Conservation (phyloP, 2,113 vertebrate species). For the Fregetta grallaria region DNA sequence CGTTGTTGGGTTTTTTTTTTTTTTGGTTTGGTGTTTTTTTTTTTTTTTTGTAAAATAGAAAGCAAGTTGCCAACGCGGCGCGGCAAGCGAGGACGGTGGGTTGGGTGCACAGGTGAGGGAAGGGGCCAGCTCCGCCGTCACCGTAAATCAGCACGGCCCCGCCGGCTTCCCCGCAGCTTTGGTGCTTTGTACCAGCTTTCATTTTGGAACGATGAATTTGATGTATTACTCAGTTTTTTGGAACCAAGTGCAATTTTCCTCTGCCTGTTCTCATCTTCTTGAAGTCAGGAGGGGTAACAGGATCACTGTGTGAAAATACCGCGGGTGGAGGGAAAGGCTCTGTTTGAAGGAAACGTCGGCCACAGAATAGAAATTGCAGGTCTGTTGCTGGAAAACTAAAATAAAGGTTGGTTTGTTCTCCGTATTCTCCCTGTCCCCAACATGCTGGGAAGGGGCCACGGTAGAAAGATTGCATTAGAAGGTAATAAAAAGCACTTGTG, state of each 20-base stretch:
- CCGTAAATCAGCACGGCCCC: neutral
- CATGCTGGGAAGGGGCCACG: neutral
- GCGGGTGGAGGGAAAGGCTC: neutral
- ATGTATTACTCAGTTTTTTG: neutral
- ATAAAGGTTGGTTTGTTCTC: neutral
- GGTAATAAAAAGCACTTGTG: neutral
- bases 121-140: neutral
- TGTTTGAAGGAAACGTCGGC: neutral
- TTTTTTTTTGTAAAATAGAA: neutral
- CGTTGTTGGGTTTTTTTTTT: neutral
- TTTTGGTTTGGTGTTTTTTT: neutral
- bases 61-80: rapidly evolving
- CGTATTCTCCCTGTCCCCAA: neutral
- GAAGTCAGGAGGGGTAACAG: neutral
- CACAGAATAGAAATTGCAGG: neutral
- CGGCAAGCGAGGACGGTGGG: rapidly evolving
- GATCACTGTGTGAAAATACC: neutral
- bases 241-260: neutral
- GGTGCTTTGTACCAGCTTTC: neutral
- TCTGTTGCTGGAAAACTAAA: neutral
- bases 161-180: neutral
- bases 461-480: neutral
- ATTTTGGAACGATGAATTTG: neutral
- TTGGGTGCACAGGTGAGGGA: neutral
- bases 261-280: neutral